phyloP scores from a whole-genome alignment of 2,888 invertebrate genomes.

The Neoascia interrupta region DNA sequence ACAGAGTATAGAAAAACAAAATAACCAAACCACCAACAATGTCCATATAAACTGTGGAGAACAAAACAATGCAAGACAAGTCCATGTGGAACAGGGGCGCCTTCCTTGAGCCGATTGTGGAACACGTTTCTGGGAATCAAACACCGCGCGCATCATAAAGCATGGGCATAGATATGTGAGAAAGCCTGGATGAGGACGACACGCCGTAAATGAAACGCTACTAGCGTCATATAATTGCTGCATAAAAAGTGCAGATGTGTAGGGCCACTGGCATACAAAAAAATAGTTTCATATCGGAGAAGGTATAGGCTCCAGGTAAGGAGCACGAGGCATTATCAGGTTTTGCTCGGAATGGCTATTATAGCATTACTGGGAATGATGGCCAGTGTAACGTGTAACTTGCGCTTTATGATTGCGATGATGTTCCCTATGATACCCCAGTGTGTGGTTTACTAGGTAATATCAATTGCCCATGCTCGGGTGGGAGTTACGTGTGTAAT shows the following conservation, averaged over 20 bases:
- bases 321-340: conserved; percentile 68
- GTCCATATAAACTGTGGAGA: conserved; percentile 62
- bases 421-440: conserved; percentile 44
- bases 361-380: conserved; percentile 60
- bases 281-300: conserved; percentile 32
- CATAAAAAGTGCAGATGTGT: conserved; percentile 45
- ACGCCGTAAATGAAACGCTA: conserved; percentile 67
- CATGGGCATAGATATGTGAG: conserved; percentile 66
- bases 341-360: conserved; percentile 57
- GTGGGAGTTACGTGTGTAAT: conserved; percentile 63
- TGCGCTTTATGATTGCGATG: conserved; percentile 59
- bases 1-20: conserved; percentile 28
- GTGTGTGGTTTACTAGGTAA: conserved; percentile 48
- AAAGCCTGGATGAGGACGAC: conserved; percentile 68
- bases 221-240: conserved; percentile 68
- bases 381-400: conserved; percentile 43
- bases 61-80: conserved; percentile 52
- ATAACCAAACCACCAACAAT: conserved; percentile 38
- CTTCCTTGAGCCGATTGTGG: conserved; percentile 69
- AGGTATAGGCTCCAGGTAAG: conserved; percentile 67
- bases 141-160: conserved; percentile 65
- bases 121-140: conserved; percentile 69
- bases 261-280: conserved; percentile 16
- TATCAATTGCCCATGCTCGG: conserved; percentile 41
- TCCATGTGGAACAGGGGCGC: conserved; percentile 69